Evolutionary conservation across 2,113 vertebrate species (phyloP).

Genomic region (Mystacornis crossleyi): DNA sequence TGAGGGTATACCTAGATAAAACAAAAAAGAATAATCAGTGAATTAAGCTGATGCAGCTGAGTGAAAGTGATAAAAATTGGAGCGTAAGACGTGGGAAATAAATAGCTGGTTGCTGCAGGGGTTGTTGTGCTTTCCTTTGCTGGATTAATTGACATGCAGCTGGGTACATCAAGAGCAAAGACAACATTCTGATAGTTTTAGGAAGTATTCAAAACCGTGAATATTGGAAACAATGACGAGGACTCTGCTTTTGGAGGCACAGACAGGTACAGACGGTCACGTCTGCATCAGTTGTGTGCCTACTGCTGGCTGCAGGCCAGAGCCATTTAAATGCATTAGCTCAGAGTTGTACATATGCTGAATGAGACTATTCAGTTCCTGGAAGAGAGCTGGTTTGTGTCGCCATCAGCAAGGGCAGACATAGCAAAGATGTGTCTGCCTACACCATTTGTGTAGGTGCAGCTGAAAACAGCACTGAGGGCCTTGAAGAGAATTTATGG

Average conservation of each 20-base stretch:
- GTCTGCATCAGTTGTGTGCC: not conserved
- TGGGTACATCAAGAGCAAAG: slow-evolving; percentile 16
- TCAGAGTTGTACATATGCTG: not conserved
- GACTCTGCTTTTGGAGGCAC: not conserved
- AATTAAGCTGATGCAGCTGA: not conserved
- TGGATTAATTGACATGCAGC: slow-evolving; percentile 33
- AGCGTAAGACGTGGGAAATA: not conserved
- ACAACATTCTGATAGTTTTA: not conserved
- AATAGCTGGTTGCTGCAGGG: slow-evolving; percentile 19
- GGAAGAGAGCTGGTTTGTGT: not conserved
- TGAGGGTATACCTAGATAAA: slow-evolving; percentile 38
- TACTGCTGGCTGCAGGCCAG: not conserved
- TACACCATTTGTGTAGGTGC: not conserved
- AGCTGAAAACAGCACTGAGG: not conserved
- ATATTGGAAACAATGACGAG: not conserved
- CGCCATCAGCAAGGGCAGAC: not conserved
- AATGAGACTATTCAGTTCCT: not conserved
- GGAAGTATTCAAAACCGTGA: not conserved
- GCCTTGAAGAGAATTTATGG: not conserved
- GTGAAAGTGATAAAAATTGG: not conserved
- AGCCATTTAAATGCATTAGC: not conserved
- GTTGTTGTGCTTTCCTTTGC: not conserved
- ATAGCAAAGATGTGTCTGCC: not conserved
- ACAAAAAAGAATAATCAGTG: not conserved
- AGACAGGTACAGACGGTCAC: not conserved